phyloP scores from a whole-genome alignment of 2,797 vertebrate genomes.

The Lepilemur septentrionalis region DNA sequence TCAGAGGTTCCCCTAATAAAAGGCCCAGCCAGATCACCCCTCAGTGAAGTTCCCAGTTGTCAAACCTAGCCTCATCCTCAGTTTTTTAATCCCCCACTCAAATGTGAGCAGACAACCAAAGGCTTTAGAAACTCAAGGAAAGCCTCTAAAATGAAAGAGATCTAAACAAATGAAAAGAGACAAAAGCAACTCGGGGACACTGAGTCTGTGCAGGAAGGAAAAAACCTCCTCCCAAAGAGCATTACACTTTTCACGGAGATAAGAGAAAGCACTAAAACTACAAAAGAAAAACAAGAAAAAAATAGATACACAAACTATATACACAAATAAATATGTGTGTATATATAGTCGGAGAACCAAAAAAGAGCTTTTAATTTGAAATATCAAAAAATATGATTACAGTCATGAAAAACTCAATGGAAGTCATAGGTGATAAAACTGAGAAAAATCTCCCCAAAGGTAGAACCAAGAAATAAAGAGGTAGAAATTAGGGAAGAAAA shows the following conservation, averaged over 20 bases:
- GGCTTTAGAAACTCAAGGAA: background rate
- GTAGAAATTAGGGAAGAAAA: background rate
- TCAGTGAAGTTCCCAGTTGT: background rate
- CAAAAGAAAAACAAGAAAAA: constrained; percentile 39
- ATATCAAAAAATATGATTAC: background rate
- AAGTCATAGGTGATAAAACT: background rate
- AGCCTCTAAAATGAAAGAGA: background rate
- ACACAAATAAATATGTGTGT: background rate
- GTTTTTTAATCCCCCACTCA: background rate
- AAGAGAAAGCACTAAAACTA: background rate
- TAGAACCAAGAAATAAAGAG: background rate
- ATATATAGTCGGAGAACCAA: background rate
- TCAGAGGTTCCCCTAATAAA: background rate
- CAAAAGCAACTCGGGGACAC: background rate
- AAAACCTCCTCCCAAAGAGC: background rate
- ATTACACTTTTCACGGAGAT: background rate
- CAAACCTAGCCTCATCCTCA: background rate
- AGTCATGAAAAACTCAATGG: background rate
- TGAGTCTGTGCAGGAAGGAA: background rate
- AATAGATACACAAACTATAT: background rate
- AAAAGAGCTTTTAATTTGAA: background rate
- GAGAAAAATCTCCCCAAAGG: background rate
- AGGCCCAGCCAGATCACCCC: background rate
- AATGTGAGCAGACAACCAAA: background rate
- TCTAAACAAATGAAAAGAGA: background rate